Evolutionary conservation across 1,140 invertebrate genomes (phyloP).

Genomic region (Dryas iulia): DNA sequence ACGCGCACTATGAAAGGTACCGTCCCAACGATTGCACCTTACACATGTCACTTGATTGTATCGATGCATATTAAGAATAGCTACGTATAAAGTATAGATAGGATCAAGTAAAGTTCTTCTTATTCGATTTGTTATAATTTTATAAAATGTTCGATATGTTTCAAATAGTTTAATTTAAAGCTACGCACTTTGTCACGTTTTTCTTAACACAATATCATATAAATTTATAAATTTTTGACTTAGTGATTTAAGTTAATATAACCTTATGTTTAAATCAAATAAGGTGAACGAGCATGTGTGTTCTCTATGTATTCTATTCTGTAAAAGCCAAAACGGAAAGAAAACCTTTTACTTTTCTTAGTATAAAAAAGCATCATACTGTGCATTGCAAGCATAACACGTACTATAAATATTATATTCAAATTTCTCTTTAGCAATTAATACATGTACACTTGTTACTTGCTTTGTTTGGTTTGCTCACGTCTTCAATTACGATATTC

Average conservation of each 20-base stretch:
- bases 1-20: slow-evolving; percentile 51
- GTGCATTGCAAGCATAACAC: neutral
- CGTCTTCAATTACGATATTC: slow-evolving; percentile 29
- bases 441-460: slow-evolving; percentile 10
- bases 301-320: neutral
- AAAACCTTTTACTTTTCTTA: neutral
- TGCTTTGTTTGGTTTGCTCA: slow-evolving; percentile 22
- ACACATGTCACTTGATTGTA: slow-evolving; percentile 45
- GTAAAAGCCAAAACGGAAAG: neutral
- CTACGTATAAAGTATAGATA: no score
- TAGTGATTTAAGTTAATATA: no score
- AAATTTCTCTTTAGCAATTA: slow-evolving; percentile 23
- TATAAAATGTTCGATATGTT: neutral
- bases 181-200: no score
- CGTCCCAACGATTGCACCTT: slow-evolving; percentile 38
- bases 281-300: no score
- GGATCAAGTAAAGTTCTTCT: neutral
- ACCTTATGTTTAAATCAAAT: no score
- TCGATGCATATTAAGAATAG: slow-evolving; percentile 18
- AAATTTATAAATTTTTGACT: no score
- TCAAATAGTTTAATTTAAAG: neutral
- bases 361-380: neutral
- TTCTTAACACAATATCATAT: no score
- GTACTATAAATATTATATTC: slow-evolving; percentile 4
- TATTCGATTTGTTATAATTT: no score